Conservation (phyloP, 1,140 invertebrate species). For the Zelostemma sp. region DNA sequence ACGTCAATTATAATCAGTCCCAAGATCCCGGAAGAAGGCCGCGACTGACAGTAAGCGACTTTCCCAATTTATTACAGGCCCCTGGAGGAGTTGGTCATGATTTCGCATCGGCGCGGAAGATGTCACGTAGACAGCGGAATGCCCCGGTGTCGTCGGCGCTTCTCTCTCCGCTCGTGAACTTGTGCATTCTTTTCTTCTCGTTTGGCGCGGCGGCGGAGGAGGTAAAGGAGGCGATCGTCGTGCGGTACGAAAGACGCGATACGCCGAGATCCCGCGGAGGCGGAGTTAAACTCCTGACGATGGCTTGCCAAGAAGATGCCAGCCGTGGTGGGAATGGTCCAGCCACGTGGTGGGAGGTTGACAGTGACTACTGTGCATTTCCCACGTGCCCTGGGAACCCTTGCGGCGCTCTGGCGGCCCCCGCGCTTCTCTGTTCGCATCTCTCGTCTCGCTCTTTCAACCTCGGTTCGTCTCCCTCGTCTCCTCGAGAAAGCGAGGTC, state of each 20-base stretch:
- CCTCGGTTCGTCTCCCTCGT: slow-evolving; percentile 24
- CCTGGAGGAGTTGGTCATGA: background rate
- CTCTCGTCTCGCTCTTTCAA: slow-evolving; percentile 36
- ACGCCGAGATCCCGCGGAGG: slow-evolving; percentile 54
- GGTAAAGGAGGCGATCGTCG: slow-evolving; percentile 57
- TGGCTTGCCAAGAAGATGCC: slow-evolving; percentile 40
- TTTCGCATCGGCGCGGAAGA: slow-evolving; percentile 5
- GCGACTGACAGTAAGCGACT: slow-evolving; percentile 1
- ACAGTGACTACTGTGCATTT: slow-evolving; percentile 70
- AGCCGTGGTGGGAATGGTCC: slow-evolving; percentile 51
- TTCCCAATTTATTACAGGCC: slow-evolving; percentile 4
- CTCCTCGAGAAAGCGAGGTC: no score
- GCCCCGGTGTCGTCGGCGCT: slow-evolving; percentile 51
- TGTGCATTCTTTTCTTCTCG: slow-evolving; percentile 52
- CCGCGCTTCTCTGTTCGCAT: slow-evolving; percentile 56
- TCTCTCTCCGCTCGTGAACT: slow-evolving; percentile 27
- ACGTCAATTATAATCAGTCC: background rate
- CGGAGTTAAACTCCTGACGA: slow-evolving; percentile 54
- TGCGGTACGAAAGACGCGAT: slow-evolving; percentile 58
- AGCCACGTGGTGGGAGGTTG: slow-evolving; percentile 56
- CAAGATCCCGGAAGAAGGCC: background rate
- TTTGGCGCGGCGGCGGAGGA: slow-evolving; percentile 34
- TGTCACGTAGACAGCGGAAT: slow-evolving; percentile 40
- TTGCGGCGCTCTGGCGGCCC: slow-evolving; percentile 67
- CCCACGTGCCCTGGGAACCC: slow-evolving; percentile 72